Conservation (phyloP, 2,888 invertebrate species). For the Coleophora deauratella region DNA sequence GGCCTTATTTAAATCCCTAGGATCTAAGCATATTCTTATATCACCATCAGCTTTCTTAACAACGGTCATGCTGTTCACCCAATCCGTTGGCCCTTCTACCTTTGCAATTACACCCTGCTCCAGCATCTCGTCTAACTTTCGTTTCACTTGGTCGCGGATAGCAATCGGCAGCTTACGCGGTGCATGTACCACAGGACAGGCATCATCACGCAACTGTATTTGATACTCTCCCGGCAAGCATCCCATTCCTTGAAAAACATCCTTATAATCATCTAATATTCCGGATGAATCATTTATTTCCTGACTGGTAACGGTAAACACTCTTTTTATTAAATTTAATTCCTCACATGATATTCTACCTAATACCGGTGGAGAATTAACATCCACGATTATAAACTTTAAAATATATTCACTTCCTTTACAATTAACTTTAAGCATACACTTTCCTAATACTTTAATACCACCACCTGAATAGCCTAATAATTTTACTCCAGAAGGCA, state of each 20-base stretch:
- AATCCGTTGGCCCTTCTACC: conserved; percentile 14
- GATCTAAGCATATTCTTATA: conserved; percentile 12
- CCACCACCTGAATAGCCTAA: conserved; percentile 3
- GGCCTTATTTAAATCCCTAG: conserved; percentile 11
- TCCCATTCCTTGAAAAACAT: conserved; percentile 9
- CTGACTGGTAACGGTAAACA: background rate
- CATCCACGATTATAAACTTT: conserved; percentile 9
- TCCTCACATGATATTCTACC: conserved; percentile 3
- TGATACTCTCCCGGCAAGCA: conserved; percentile 6
- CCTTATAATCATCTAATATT: conserved; percentile 1
- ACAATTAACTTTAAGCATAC: conserved; percentile 1
- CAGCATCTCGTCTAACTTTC: conserved; percentile 3
- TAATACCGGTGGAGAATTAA: conserved; percentile 4
- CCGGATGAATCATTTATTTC: background rate
- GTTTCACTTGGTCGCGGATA: conserved; percentile 2
- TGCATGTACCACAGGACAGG: conserved; percentile 5
- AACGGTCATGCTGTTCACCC: conserved; percentile 12
- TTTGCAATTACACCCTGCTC: conserved; percentile 8
- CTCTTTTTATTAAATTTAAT: conserved; percentile 5
- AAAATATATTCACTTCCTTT: conserved; percentile 4
- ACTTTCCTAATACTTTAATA: conserved; percentile 6
- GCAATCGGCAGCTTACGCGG: conserved; percentile 8
- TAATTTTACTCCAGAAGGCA: background rate
- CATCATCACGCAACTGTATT: conserved; percentile 5
- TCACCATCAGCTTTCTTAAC: conserved; percentile 10